Evolutionary conservation across 64 coral and sea anemone species (phyloP), one percentile per base, ranked within the genome.

Genomic region (Montipora efflorescens): DNA sequence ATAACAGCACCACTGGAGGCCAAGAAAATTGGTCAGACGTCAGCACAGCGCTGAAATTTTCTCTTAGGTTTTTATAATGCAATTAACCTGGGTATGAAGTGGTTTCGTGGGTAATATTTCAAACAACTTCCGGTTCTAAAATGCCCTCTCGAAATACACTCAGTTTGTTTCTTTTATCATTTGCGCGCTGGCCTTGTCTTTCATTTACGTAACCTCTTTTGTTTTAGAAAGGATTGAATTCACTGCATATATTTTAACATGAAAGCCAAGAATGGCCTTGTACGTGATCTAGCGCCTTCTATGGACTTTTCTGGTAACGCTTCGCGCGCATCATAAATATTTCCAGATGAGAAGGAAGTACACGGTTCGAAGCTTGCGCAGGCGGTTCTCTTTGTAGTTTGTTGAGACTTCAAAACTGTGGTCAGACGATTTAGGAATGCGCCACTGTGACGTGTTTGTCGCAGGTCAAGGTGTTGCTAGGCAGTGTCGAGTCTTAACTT

Each of bases 381-480:
- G 82, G 82, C 64, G 64, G 82, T n/a, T 86, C 48, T 70, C 82
- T 86, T 86, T 86, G 82, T 71, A 50, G 82, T 86, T 48, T 16
- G 12, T 23, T 84, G 81, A 84, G 36, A 67, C 22, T 7, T 67
- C 7, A 14, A 58, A 84, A 67, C 81, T 84, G 81, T 46, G 59
- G 36, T 5, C 28, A 86, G 18, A 47, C 9, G 15, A 28, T 21
- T 20, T n/a, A 11, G 44, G 45, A 16, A 49, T 44, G 82, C 15
- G 66, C 10, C 5, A n/a, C 82, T 85, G 82, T 5, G 62, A 18
- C 71, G 62, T 86, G 64, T 86, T 86, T 86, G 19, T 86, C 82
- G 22, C 82, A 71, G 82, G 82, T 86, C 66, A 86, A 70, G 66
- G 82, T 86, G 82, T 86, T 86, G 82, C 82, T 71, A 86, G 82